phyloP scores from a whole-genome alignment of 2,797 vertebrate genomes.

The Brachyrhaphis roseni region DNA sequence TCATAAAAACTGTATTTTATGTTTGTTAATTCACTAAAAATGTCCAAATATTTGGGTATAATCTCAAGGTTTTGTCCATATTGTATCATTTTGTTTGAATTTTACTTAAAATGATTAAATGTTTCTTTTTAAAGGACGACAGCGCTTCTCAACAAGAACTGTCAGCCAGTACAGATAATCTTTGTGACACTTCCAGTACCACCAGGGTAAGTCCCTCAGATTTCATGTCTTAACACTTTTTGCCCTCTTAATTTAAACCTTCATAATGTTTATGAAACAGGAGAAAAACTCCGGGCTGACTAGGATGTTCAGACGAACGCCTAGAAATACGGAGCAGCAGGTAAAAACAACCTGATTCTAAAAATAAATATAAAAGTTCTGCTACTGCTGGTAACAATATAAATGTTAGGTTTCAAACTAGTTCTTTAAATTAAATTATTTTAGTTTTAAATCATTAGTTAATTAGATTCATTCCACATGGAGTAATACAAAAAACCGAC shows the following conservation, averaged over 20 bases:
- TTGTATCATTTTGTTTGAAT: too few species aligned
- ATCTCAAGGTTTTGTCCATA: neutral
- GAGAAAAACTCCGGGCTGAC: conserved; percentile 58
- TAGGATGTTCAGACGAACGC: conserved; percentile 54
- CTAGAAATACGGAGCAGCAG: conserved; percentile 62
- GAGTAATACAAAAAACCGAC: neutral
- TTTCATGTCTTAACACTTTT: neutral
- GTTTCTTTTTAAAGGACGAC: conserved; percentile 42
- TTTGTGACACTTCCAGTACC: conserved; percentile 28
- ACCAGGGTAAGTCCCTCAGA: conserved; percentile 45
- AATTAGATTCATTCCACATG: neutral
- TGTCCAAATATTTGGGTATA: neutral
- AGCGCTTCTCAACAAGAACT: conserved; percentile 5
- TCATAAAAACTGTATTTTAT: neutral
- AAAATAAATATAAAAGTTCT: neutral
- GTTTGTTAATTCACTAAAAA: neutral
- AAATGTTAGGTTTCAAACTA: neutral
- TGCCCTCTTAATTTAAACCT: neutral
- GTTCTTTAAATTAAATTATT: neutral
- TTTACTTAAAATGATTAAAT: neutral
- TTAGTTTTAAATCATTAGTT: neutral
- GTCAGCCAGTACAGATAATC: conserved; percentile 36
- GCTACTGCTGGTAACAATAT: neutral
- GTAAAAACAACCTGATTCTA: conserved; percentile 20
- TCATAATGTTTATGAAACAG: conserved; percentile 31